phyloP scores from a whole-genome alignment of 2,888 invertebrate genomes.

The Melieria omissa region DNA sequence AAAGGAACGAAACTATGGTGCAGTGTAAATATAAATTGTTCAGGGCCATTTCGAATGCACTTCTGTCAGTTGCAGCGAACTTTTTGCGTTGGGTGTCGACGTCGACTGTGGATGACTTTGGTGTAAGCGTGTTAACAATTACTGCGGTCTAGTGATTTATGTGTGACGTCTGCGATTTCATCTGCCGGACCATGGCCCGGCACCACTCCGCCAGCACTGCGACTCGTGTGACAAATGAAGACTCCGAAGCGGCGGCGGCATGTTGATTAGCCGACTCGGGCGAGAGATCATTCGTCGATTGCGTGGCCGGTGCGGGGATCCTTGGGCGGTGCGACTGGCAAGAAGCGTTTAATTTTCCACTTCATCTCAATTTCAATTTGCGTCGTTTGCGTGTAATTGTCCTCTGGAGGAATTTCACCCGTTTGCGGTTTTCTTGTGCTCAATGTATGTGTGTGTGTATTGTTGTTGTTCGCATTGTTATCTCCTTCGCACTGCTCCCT shows the following conservation, averaged over 20 bases:
- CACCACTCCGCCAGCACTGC: too few species aligned
- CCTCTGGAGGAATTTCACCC: not conserved
- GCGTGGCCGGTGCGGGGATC: not conserved
- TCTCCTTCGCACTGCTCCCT: not conserved
- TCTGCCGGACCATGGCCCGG: too few species aligned
- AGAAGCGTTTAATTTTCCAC: constrained; percentile 22
- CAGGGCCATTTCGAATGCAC: too few species aligned
- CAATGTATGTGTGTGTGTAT: not conserved
- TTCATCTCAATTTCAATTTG: constrained; percentile 27
- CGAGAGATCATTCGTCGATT: too few species aligned
- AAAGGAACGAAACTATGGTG: too few species aligned
- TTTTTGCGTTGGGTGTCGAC: too few species aligned
- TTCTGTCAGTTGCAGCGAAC: too few species aligned
- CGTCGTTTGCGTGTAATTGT: constrained; percentile 14
- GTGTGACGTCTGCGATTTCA: not conserved
- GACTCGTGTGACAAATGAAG: too few species aligned
- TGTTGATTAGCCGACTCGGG: too few species aligned
- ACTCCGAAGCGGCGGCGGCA: too few species aligned
- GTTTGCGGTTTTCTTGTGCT: not conserved
- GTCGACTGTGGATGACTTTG: too few species aligned
- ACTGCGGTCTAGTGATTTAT: constrained; percentile 35
- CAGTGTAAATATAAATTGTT: too few species aligned
- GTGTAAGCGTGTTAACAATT: constrained; percentile 38
- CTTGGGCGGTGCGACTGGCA: not conserved
- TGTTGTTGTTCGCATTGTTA: not conserved